A percentile compares a stretch with the other conserved stretches of the same genome.
Evolutionary conservation across 2,888 invertebrate genomes (phyloP).

Genomic region (Eupithecia inturbata): DNA sequence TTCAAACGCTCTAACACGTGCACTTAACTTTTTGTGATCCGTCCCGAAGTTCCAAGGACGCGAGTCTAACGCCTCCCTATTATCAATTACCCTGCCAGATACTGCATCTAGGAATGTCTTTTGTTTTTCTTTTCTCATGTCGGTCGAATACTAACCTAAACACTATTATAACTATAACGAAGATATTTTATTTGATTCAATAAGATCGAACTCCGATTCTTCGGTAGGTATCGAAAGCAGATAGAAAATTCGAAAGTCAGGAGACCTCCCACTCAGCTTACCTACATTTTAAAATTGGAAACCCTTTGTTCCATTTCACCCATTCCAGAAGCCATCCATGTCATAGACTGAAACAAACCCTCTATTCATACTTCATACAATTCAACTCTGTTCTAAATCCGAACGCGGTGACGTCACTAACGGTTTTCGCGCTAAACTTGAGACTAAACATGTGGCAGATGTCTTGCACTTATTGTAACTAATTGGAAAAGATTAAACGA

Average conservation of each 20-base stretch:
- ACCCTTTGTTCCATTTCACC: neutral
- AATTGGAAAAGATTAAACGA: conserved; percentile 29
- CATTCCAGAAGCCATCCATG: neutral
- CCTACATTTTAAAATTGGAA: neutral
- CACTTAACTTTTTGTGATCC: conserved; percentile 40
- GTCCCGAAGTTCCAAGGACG: conserved; percentile 30
- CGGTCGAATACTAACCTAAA: neutral
- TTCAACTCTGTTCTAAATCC: conserved; percentile 48
- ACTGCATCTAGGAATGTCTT: conserved; percentile 6
- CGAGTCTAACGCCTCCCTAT: conserved; percentile 29
- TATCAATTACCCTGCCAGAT: neutral
- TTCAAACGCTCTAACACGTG: conserved; percentile 42
- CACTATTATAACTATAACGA: no score
- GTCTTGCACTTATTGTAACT: conserved; percentile 30
- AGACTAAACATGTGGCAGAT: conserved; percentile 34
- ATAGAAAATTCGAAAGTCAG: no score
- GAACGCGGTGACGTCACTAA: conserved; percentile 53
- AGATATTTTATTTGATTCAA: no score
- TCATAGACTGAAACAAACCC: conserved; percentile 24
- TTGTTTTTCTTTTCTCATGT: neutral
- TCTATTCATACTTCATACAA: conserved; percentile 34
- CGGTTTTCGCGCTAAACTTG: conserved; percentile 47
- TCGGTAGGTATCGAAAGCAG: neutral
- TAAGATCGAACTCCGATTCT: no score
- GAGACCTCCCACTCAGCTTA: neutral